A percentile compares a stretch with the other conserved stretches of the same genome.
These are phyloP conservation scores for Allacma fusca DNA, from an alignment of 2,888 invertebrate species.

Conservation along the genomic window DNA sequence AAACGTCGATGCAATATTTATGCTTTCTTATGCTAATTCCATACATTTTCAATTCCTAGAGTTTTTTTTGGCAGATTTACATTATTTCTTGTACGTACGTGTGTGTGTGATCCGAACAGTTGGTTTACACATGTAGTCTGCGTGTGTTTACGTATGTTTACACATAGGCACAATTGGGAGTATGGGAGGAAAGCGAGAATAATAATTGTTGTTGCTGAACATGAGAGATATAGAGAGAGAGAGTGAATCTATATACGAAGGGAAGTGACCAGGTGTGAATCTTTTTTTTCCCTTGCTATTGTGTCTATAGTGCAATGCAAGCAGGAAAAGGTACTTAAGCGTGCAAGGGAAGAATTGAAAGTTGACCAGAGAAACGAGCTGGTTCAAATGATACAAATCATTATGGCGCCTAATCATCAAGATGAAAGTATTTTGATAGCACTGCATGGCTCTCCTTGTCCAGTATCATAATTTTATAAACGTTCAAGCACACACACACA, in stretches of 20 bases:
- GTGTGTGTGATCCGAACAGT: not conserved
- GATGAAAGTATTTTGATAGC: constrained; percentile 35
- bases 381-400: constrained; percentile 36
- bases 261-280: constrained; percentile 40
- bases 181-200: not conserved
- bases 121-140: not conserved
- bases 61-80: not conserved
- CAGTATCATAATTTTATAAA: not conserved
- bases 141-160: not conserved
- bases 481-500: not conserved
- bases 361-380: constrained; percentile 31
- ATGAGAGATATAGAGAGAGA: not conserved
- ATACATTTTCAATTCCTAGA: not conserved
- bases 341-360: constrained; percentile 19
- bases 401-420: constrained; percentile 42
- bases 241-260: not conserved
- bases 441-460: not conserved
- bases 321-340: constrained; percentile 10
- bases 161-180: not conserved
- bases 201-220: not conserved
- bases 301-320: not conserved
- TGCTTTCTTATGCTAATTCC: constrained; percentile 12
- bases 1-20: not conserved
- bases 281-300: constrained; percentile 26
- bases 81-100: not conserved